Percentiles rank a stretch among this genome's conserved stretches.
Evolutionary conservation across 1,140 invertebrate species (phyloP).

Genomic region (Drosophila subobscura): DNA sequence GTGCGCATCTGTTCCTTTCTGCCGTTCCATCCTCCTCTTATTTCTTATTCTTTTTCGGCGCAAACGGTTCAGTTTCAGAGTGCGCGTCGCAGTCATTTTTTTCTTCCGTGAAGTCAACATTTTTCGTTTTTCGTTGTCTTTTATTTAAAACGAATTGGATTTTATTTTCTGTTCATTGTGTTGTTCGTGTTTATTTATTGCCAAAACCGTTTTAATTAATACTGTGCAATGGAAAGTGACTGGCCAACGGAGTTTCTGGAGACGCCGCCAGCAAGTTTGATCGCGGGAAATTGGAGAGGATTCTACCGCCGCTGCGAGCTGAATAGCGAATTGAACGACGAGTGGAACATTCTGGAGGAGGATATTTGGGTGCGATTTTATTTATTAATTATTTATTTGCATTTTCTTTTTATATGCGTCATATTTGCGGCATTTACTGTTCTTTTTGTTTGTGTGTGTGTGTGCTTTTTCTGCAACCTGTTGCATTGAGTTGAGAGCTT

Average conservation of each 20-base stretch:
- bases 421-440: too few relatives aligned
- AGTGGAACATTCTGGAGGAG: constrained; percentile 44
- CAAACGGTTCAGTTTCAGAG: too few relatives aligned
- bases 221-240: constrained; percentile 23
- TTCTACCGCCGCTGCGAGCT: constrained; percentile 50
- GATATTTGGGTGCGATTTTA: constrained; percentile 64
- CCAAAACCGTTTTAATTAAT: neutral
- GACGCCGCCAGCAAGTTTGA: constrained; percentile 1
- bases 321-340: constrained; percentile 52
- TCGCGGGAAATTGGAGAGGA: constrained; percentile 43
- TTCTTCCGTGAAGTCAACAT: too few relatives aligned
- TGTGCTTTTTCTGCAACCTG: constrained; percentile 18
- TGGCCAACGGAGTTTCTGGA: constrained; percentile 27
- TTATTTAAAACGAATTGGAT: too few relatives aligned
- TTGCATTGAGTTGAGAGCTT: constrained; percentile 31
- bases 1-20: too few relatives aligned
- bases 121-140: too few relatives aligned
- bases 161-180: constrained; percentile 2
- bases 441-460: neutral
- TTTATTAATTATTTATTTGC: neutral
- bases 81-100: too few relatives aligned
- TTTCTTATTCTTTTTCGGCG: too few relatives aligned
- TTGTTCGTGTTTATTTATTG: constrained; percentile 6
- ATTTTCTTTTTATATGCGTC: neutral
- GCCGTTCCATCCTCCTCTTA: too few relatives aligned